Evolutionary conservation across 2,113 vertebrate species (phyloP).

Genomic region (Tachycineta bicolor): DNA sequence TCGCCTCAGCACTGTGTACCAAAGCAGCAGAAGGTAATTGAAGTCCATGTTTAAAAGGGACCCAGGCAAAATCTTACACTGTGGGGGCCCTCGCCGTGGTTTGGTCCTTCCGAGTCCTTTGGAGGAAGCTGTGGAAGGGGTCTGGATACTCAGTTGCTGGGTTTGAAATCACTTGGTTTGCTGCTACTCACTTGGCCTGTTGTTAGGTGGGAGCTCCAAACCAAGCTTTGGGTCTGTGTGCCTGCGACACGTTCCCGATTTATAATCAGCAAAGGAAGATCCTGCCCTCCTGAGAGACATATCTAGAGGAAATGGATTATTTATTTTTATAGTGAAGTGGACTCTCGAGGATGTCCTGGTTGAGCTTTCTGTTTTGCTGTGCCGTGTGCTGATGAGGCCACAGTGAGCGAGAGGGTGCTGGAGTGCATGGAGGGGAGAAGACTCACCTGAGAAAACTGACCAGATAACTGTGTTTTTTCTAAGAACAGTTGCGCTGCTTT

Average conservation of each 20-base stretch:
- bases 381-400: accelerated
- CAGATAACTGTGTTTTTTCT: neutral
- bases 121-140: neutral
- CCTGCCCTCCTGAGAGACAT: neutral
- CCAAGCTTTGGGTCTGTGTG: neutral
- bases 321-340: neutral
- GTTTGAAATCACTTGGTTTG: neutral
- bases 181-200: neutral
- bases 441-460: neutral
- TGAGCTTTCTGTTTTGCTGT: accelerated
- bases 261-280: neutral
- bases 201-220: neutral
- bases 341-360: neutral
- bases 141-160: neutral
- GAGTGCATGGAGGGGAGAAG: neutral
- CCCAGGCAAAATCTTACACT: neutral
- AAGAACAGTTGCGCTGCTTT: neutral
- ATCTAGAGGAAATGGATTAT: neutral
- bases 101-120: accelerated
- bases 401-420: neutral
- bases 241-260: neutral
- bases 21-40: neutral
- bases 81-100: accelerated
- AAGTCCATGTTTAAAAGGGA: neutral
- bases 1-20: neutral